Conservation (phyloP, 64 coral and sea anemone genomes). For the Actinia equina region DNA sequence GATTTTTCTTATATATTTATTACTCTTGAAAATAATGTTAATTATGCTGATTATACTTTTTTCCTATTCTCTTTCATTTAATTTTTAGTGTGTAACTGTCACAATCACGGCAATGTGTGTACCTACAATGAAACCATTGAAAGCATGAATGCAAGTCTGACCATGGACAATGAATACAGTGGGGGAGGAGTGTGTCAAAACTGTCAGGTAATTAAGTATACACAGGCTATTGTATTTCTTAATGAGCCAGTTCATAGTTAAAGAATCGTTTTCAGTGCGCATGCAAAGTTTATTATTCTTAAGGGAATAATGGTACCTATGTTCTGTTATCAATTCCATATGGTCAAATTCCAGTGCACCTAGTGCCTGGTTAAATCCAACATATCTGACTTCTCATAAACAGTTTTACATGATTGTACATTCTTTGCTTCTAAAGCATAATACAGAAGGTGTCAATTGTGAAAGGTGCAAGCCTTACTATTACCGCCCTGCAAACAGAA, state of each 20-base stretch:
- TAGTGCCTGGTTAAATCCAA: background rate
- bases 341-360: too few relatives aligned
- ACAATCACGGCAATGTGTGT: constrained; percentile 77
- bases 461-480: constrained; percentile 56
- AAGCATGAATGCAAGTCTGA: constrained; percentile 73
- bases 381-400: too few relatives aligned
- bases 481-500: constrained; percentile 55
- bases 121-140: constrained; percentile 88
- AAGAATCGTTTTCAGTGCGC: too few relatives aligned
- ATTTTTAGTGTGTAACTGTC: constrained; percentile 83
- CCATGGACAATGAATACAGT: constrained; percentile 61
- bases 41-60: background rate
- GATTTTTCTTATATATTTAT: too few relatives aligned
- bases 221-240: too few relatives aligned
- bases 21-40: too few relatives aligned
- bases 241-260: too few relatives aligned
- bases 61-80: background rate
- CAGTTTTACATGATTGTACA: background rate
- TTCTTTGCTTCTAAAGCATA: constrained; percentile 47
- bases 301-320: background rate
- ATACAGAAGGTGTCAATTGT: constrained; percentile 94
- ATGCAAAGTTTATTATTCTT: background rate
- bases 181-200: constrained; percentile 89
- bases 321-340: too few relatives aligned
- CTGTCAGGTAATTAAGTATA: constrained; percentile 57